Conservation (phyloP, 2,888 invertebrate species). For the Parthenolecanium corni region DNA sequence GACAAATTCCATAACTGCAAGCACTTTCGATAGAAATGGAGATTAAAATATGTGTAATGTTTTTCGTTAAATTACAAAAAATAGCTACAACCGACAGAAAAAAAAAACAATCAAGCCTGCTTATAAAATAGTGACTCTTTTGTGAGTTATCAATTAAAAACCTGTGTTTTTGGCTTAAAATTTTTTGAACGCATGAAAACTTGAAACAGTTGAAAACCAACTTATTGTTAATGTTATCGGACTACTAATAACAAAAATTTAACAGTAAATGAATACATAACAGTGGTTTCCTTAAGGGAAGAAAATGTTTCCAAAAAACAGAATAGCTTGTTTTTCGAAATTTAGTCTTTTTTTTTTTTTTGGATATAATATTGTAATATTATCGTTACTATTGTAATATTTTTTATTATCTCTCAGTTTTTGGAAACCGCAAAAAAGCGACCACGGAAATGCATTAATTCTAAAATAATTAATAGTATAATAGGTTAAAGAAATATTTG, state of each 20-base stretch:
- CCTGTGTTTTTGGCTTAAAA: background rate
- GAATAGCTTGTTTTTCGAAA: background rate
- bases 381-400: no score
- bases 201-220: slow-evolving; percentile 15
- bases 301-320: no score
- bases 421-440: no score
- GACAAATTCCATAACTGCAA: slow-evolving; percentile 18
- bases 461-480: no score
- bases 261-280: slow-evolving; percentile 21
- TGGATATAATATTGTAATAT: no score
- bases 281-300: background rate
- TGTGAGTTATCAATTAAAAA: background rate
- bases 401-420: no score
- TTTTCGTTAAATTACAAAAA: slow-evolving; percentile 3
- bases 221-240: slow-evolving; percentile 16
- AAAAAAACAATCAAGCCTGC: background rate
- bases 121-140: slow-evolving; percentile 6
- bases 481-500: no score
- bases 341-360: background rate
- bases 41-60: slow-evolving; percentile 25
- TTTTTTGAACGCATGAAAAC: background rate
- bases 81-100: background rate
- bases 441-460: no score
- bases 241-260: slow-evolving; percentile 24
- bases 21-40: slow-evolving; percentile 15